Evolutionary conservation across 1,140 invertebrate species (phyloP), one percentile per base, ranked within the genome.

Genomic region (Drosophila pruinosa): DNA sequence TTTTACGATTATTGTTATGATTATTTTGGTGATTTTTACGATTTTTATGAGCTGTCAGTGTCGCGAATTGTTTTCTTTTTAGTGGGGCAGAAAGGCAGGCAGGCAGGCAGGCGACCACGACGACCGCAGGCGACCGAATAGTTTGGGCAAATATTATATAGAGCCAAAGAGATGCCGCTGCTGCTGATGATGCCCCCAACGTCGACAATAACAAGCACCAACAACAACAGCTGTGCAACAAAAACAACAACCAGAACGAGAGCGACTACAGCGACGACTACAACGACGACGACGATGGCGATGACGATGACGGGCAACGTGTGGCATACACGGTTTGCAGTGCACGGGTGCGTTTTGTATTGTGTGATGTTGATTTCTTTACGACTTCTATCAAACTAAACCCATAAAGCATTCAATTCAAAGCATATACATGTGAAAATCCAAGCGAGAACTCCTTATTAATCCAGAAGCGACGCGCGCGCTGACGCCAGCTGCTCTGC

Each of bases 331-430:
- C 75, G 48, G 58, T 70, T 48, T 48, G 38, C 31, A 64, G 39
- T 48, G 36, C 63, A 72, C 81, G 81, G 79, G 69, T 86, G 82
- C 82, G 68, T 76, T 90, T 78, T 82, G 68, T 78, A 39, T 89
- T 89, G 81, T 89, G 58, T 89, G 90, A 91, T 91, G 90, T 91
- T 91, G 90, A 91, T 91, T 91, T 91, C 90, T 91, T 91, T 91
- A 91, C 90, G 90, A 91, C 90, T 91, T 89, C 89, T 90, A 89
- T 90, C 89, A 88, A 91, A 91, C 90, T 91, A 91, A 91, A 91
- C 89, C 90, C 90, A 91, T 91, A 91, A 91, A 91, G 90, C 88
- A 91, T 91, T 90, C 90, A 90, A 91, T 91, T 91, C 89, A 81
- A 71, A 86, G 76, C 88, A 91, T 91, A 90, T 91, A 91, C 90